Percentiles rank a stretch among this genome's conserved stretches.
Conservation (phyloP, 2,113 vertebrate species). For the Paedocypris sp. region DNA sequence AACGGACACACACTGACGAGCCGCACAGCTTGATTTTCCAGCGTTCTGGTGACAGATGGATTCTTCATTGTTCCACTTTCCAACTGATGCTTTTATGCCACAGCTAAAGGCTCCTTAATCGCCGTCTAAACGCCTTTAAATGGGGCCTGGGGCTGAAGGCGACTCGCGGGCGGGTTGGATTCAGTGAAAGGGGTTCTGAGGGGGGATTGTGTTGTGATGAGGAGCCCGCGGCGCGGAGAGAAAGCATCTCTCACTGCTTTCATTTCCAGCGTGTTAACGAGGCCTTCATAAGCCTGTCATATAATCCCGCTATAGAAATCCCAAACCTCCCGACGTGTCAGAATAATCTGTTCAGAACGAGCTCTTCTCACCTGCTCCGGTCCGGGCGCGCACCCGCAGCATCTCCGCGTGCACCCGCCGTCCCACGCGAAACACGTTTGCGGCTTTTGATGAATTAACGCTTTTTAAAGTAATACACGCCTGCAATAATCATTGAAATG, state of each 20-base stretch:
- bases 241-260: too few species aligned
- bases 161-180: slow-evolving; percentile 79
- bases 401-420: slow-evolving; percentile 68
- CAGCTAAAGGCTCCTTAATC: slow-evolving; percentile 75
- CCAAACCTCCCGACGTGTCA: slow-evolving; percentile 80
- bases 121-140: slow-evolving; percentile 86
- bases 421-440: slow-evolving; percentile 45
- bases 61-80: slow-evolving; percentile 77
- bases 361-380: slow-evolving; percentile 65
- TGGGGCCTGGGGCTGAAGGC: slow-evolving; percentile 67
- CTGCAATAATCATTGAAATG: too few species aligned
- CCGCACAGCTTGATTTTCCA: slow-evolving; percentile 19
- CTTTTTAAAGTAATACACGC: too few species aligned
- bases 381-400: slow-evolving; percentile 58
- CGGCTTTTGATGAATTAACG: not conserved
- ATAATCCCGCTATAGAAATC: slow-evolving; percentile 90
- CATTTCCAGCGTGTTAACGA: slow-evolving; percentile 92
- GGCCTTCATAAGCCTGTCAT: slow-evolving; percentile 92
- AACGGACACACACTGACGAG: too few species aligned
- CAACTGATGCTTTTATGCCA: slow-evolving; percentile 77
- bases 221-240: slow-evolving; percentile 68
- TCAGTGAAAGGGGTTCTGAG: slow-evolving; percentile 82
- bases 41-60: slow-evolving; percentile 77
- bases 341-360: slow-evolving; percentile 91
- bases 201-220: slow-evolving; percentile 92